Conservation (phyloP, 2,888 invertebrate genomes). For the Melanostoma mellinum region DNA sequence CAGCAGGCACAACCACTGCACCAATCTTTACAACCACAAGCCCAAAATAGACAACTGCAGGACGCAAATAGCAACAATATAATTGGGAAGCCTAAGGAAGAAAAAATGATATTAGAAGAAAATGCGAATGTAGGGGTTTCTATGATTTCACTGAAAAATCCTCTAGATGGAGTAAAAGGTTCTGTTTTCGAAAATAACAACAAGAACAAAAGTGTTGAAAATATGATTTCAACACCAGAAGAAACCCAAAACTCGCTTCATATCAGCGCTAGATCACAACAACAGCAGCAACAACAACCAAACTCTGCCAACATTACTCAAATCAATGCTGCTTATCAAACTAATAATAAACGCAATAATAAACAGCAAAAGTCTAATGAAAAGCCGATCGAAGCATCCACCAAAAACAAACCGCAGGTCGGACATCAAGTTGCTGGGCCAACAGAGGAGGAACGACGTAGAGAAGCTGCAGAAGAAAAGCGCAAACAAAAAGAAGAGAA, state of each 20-base stretch:
- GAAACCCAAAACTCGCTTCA: conserved; percentile 23
- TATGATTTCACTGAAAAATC: not conserved
- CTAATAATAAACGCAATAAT: conserved; percentile 52
- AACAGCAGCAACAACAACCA: conserved; percentile 6
- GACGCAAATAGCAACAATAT: conserved; percentile 74
- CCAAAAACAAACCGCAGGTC: conserved; percentile 62
- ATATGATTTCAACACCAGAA: conserved; percentile 19
- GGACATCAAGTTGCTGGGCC: conserved; percentile 19
- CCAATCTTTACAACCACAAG: conserved; percentile 16
- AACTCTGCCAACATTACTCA: not conserved
- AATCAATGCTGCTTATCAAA: not conserved
- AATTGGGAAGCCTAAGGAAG: conserved; percentile 18
- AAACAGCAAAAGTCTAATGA: conserved; percentile 65
- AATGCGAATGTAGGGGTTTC: conserved; percentile 8
- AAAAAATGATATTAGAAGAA: conserved; percentile 13
- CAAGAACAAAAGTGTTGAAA: conserved; percentile 39
- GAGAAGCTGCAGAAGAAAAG: conserved; percentile 78
- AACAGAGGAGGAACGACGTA: conserved; percentile 78
- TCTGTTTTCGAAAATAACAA: conserved; percentile 21
- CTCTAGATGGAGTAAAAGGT: not conserved
- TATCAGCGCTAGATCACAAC: conserved; percentile 9
- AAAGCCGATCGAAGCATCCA: conserved; percentile 48
- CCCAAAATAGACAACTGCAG: conserved; percentile 50
- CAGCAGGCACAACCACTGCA: conserved; percentile 18
- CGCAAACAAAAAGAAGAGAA: conserved; percentile 79